A percentile compares a stretch with the other conserved stretches of the same genome.
Evolutionary conservation across 2,797 vertebrate genomes (phyloP).

Genomic region (Onychomys torridus): DNA sequence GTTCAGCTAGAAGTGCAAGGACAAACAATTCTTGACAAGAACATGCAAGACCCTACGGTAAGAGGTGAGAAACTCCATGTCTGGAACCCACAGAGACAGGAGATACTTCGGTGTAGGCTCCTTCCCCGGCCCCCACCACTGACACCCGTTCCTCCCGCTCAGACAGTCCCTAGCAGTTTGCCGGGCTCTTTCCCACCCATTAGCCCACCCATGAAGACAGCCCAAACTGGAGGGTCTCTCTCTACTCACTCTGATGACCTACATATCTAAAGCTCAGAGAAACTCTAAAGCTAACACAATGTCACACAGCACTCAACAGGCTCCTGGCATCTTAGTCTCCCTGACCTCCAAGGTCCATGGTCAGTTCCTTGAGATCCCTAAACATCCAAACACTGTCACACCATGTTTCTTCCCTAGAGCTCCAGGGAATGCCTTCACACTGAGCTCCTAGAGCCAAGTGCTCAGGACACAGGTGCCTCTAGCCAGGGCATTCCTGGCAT

Average conservation of each 20-base stretch:
- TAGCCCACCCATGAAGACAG: background rate
- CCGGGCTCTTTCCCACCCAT: background rate
- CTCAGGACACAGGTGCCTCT: constrained; percentile 55
- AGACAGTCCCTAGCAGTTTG: background rate
- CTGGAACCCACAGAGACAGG: constrained; percentile 9
- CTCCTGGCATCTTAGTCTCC: background rate
- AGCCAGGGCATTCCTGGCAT: constrained; percentile 79
- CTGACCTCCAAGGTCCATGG: background rate
- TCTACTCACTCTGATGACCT: background rate
- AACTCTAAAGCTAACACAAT: constrained; percentile 5
- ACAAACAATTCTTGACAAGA: constrained; percentile 45
- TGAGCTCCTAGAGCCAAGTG: constrained; percentile 62
- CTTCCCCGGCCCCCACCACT: background rate
- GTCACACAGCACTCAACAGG: background rate
- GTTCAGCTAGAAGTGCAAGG: background rate
- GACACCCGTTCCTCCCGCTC: background rate
- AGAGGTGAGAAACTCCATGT: background rate
- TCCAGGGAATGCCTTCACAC: constrained; percentile 40
- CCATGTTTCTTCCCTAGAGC: background rate
- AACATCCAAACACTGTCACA: background rate
- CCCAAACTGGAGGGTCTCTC: background rate
- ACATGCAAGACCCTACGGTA: background rate
- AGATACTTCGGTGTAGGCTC: background rate
- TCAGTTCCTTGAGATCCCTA: background rate
- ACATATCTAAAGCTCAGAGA: constrained; percentile 58